phyloP scores from a whole-genome alignment of 1,140 invertebrate species.

The Nasonia vitripennis region DNA sequence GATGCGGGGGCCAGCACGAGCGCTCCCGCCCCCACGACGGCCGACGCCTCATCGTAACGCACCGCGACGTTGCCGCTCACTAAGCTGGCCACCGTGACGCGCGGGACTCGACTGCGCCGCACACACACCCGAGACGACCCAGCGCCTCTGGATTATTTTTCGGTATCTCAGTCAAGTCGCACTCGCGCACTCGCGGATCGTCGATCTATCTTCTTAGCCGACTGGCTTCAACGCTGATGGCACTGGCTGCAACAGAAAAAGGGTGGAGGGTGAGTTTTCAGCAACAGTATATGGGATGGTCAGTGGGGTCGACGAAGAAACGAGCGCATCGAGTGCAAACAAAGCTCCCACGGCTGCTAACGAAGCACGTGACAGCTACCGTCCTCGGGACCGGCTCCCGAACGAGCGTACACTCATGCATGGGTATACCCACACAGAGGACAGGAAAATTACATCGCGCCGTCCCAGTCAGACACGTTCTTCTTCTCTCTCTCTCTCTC shows the following conservation, averaged over 20 bases:
- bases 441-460: background rate
- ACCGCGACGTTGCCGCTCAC: constrained; percentile 71
- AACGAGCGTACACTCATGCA: too few relatives aligned
- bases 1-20: constrained; percentile 69
- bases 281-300: too few relatives aligned
- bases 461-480: background rate
- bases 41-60: constrained; percentile 73
- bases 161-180: too few relatives aligned
- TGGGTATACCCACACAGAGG: too few relatives aligned
- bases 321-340: too few relatives aligned
- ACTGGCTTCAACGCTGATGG: background rate
- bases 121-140: background rate
- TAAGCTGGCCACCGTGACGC: constrained; percentile 73
- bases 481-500: too few relatives aligned
- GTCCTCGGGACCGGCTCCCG: too few relatives aligned
- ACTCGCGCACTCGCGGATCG: background rate
- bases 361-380: constrained; percentile 14
- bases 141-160: background rate
- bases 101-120: constrained; percentile 55
- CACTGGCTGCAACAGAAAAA: background rate
- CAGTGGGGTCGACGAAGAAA: too few relatives aligned
- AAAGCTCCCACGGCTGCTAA: background rate
- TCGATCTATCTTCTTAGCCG: background rate
- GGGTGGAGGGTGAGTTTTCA: too few relatives aligned
- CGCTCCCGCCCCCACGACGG: constrained; percentile 66